Conservation (phyloP, 2,888 invertebrate genomes). For the Digitonthophagus gazella region DNA sequence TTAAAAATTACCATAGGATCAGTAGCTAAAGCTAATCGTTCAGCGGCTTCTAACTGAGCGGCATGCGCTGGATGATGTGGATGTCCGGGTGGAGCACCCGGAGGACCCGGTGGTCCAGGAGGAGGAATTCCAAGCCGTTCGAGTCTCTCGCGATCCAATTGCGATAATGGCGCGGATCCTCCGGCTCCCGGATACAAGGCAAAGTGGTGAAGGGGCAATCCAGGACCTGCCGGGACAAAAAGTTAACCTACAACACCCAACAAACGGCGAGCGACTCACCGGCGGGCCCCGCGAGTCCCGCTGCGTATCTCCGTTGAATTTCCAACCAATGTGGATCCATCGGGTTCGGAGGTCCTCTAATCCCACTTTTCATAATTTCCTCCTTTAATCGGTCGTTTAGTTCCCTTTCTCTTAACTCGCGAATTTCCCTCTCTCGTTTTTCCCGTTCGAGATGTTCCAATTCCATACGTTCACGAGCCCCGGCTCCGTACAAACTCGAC, state of each 20-base stretch:
- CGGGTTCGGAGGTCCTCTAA: slow-evolving; percentile 49
- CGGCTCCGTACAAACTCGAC: slow-evolving; percentile 70
- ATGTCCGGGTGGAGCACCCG: slow-evolving; percentile 55
- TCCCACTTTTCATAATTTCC: slow-evolving; percentile 72
- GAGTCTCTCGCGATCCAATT: slow-evolving; percentile 83
- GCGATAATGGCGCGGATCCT: slow-evolving; percentile 64
- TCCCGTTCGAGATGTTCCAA: slow-evolving; percentile 68
- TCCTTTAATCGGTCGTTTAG: slow-evolving; percentile 84
- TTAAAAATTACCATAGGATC: slow-evolving; percentile 77
- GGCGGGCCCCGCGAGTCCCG: slow-evolving; percentile 50
- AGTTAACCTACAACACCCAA: neutral
- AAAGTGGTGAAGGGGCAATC: slow-evolving; percentile 68
- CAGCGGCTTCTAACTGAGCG: slow-evolving; percentile 71
- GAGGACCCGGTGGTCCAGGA: slow-evolving; percentile 56
- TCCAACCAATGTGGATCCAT: slow-evolving; percentile 84
- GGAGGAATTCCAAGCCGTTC: slow-evolving; percentile 78
- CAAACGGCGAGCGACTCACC: slow-evolving; percentile 34
- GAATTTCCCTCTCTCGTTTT: slow-evolving; percentile 72
- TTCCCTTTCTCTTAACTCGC: slow-evolving; percentile 78
- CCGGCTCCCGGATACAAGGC: slow-evolving; percentile 73
- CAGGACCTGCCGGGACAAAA: slow-evolving; percentile 33
- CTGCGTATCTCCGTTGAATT: slow-evolving; percentile 70
- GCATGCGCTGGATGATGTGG: slow-evolving; percentile 56
- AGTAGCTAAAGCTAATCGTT: slow-evolving; percentile 78
- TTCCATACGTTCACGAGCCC: slow-evolving; percentile 59